A percentile compares a stretch with the other conserved stretches of the same genome.
Evolutionary conservation across 2,113 vertebrate genomes (phyloP).

Genomic region (Boleophthalmus pectinirostris): DNA sequence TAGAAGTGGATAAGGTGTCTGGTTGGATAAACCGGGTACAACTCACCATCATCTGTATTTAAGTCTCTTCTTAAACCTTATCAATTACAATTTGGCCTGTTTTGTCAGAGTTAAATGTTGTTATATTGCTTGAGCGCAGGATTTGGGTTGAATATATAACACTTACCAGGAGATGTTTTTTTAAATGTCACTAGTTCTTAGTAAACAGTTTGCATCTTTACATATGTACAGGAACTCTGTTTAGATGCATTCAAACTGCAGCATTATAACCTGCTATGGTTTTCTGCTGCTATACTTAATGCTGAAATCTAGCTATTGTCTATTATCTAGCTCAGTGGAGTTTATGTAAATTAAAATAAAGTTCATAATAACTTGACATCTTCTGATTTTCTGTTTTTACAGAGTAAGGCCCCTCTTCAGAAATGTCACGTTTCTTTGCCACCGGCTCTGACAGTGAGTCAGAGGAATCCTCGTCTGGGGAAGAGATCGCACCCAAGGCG

Average conservation of each 20-base stretch:
- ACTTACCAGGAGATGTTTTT: neutral
- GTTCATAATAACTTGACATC: neutral
- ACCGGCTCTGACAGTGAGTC: constrained; percentile 92
- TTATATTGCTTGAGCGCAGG: no score
- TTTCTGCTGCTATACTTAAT: no score
- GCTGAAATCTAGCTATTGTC: neutral
- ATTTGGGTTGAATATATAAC: neutral
- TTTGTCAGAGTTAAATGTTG: neutral
- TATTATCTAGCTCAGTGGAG: no score
- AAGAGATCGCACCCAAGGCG: constrained; percentile 86
- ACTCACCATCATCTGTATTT: no score
- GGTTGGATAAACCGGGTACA: no score
- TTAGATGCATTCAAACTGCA: neutral
- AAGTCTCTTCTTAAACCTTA: no score
- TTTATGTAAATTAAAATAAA: neutral
- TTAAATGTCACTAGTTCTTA: neutral
- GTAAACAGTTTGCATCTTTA: no score
- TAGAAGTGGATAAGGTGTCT: neutral
- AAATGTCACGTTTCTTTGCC: constrained; percentile 90
- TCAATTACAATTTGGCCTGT: neutral
- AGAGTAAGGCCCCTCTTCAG: constrained; percentile 44
- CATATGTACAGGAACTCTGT: neutral
- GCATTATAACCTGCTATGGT: no score
- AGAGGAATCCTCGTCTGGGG: constrained; percentile 85
- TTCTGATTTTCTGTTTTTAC: constrained; percentile 3